phyloP scores from a whole-genome alignment of 2,797 vertebrate genomes.

The Macrochelys suwanniensis region DNA sequence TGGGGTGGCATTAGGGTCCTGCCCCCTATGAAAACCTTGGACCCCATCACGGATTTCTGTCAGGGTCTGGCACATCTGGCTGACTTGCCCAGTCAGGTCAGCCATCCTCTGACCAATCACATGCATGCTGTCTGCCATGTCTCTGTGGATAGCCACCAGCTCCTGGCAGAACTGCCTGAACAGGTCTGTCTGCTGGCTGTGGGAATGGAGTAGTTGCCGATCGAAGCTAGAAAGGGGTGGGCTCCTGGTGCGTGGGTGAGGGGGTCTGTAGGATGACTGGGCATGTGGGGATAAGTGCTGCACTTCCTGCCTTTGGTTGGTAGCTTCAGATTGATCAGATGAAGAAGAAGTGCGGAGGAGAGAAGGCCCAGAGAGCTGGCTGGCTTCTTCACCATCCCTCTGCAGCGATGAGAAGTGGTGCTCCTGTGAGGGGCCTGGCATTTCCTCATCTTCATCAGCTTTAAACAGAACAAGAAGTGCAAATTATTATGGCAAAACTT shows the following conservation, averaged over 20 bases:
- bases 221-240: constrained; percentile 59
- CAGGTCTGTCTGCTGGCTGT: constrained; percentile 77
- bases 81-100: constrained; percentile 72
- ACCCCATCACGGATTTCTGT: constrained; percentile 78
- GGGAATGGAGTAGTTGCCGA: constrained; percentile 75
- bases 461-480: constrained; percentile 74
- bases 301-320: constrained; percentile 73
- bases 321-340: constrained; percentile 62
- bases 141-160: constrained; percentile 80
- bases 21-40: constrained; percentile 50
- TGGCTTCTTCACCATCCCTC: constrained; percentile 51
- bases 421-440: constrained; percentile 74
- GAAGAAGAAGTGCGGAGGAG: constrained; percentile 69
- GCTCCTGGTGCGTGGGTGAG: constrained; percentile 26
- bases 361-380: constrained; percentile 56
- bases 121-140: constrained; percentile 79
- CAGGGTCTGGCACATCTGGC: constrained; percentile 80
- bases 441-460: constrained; percentile 81
- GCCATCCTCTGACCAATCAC: constrained; percentile 76
- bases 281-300: constrained; percentile 12
- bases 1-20: not conserved
- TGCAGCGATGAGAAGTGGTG: constrained; percentile 54
- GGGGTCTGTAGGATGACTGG: constrained; percentile 62
- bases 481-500: constrained; percentile 50
- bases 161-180: constrained; percentile 80